Evolutionary conservation across 1,140 invertebrate species (phyloP).

Genomic region (Doryteuthis pealeii): DNA sequence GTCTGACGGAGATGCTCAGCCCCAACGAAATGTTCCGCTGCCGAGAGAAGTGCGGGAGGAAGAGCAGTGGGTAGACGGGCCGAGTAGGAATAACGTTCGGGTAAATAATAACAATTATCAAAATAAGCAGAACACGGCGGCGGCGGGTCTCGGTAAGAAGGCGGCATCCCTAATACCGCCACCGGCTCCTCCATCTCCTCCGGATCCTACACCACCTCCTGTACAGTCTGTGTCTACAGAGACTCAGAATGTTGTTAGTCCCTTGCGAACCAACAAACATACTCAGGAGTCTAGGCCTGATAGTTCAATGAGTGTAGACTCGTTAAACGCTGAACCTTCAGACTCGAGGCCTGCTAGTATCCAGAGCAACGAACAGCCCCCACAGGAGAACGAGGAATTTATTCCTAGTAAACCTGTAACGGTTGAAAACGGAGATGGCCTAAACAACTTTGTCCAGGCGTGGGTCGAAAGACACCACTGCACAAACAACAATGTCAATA

Average conservation of each 20-base stretch:
- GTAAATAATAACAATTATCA: neutral
- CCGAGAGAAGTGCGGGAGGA: constrained; percentile 63
- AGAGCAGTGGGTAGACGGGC: constrained; percentile 94
- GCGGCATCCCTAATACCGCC: neutral
- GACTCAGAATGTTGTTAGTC: neutral
- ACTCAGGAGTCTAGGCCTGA: constrained; percentile 28
- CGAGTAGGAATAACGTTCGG: constrained; percentile 48
- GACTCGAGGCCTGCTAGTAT: constrained; percentile 46
- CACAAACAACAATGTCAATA: too few species aligned
- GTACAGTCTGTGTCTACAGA: neutral
- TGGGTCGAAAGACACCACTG: constrained; percentile 56
- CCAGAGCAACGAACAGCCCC: constrained; percentile 28
- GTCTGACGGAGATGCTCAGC: neutral
- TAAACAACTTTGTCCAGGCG: constrained; percentile 52
- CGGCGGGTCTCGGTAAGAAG: neutral
- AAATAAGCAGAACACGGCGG: neutral
- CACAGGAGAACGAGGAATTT: constrained; percentile 17
- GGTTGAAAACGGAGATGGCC: constrained; percentile 15
- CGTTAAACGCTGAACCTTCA: constrained; percentile 35
- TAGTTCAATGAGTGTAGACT: constrained; percentile 44
- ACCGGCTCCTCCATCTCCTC: neutral
- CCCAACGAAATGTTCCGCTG: neutral
- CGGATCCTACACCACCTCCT: neutral
- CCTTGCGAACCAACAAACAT: neutral
- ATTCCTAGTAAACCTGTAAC: neutral